Evolutionary conservation across 2,797 vertebrate genomes (phyloP), one percentile per base, ranked within the genome.

Genomic region (Sphenodon punctatus): DNA sequence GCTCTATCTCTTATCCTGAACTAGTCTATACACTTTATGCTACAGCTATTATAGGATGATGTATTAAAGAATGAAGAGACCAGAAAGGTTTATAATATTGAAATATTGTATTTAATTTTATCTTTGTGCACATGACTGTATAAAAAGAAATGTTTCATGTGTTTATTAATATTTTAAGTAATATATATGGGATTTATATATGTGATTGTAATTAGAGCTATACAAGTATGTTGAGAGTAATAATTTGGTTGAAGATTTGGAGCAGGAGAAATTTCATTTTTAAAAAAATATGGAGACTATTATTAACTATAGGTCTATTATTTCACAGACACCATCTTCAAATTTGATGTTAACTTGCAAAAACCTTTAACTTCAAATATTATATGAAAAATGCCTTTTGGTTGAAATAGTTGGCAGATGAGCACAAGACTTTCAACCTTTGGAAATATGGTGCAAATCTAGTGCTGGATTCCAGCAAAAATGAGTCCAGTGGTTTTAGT

Each of bases 321-420:
- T 87, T 81, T 89, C 88, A 75, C 70, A 86, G 65, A 4, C 64
- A 89, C 46, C 84, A 63, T 81, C 80, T 92, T 89, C 67, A 93
- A 91, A 92, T 85, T 69, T 92, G 80, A 93, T 86, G 81, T 79
- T 77, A 66, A 75, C 87, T 88, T 88, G 48, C 84, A 92, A 92
- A 93, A 90, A 91, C 92, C 84, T 75, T 85, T 81, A 91, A 89
- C 80, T 93, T 91, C 91, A 90, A 87, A 88, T 86, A 71, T 68
- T 69, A 91, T 86, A 90, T 90, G 80, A 93, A 60, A 92, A 94
- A 93, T 91, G 89, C 67, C 67, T 91, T 92, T 86, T 91, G 87
- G 68, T 88, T 93, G 66, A 93, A 93, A 85, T 73, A 68, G 78
- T 91, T 91, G 81, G 84, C 81, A 94, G 71, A 91, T 78, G 80